Evolutionary conservation across 2,888 invertebrate genomes (phyloP), one percentile per base, ranked within the genome.

Genomic region (Cerastoderma edule): DNA sequence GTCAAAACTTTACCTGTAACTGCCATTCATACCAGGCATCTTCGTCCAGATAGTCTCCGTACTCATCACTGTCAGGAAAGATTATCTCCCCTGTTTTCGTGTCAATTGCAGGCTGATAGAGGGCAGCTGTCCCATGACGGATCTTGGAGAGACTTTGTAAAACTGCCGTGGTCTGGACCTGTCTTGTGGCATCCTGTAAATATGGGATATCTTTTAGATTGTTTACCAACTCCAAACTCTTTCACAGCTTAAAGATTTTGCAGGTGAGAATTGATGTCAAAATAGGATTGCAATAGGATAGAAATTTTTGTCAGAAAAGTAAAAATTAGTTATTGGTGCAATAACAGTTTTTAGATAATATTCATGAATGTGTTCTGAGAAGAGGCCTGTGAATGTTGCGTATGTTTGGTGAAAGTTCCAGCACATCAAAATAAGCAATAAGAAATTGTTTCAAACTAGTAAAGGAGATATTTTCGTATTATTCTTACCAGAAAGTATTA

Each of bases 11-110:
- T 73, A 84, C 75, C 84, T 77, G 70, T 56, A 82, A 67, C 54
- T 85, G 85, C 93, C 93, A 93, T 54, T 93, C 92, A 72, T 89
- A 92, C 91, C 92, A 91, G 6, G 91, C 87, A 69, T 92, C 91
- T 54, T 92, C 90, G 63, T 92, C 91, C 64, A 91, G 86, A 66
- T 87, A 91, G 70, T 91, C 89, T 33, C 91, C 89, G 54, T 88
- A 90, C 30, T 83, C 86, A 53, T 85, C 85, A 10, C 85, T 85
- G 63, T 89, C 88, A 6, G 89, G 89, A 76, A 86, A 88, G 56
- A 75, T 79, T 60, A 85, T 75, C 66, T 87, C 80, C 53, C 89
- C 87, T 27, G 88, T 83, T 24, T 75, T 74, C 13, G 86, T 78
- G 48, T 90, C 88, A 16, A 84, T 75, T 13, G 78, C 75, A 19